Percentiles rank a stretch among this genome's conserved stretches.
Evolutionary conservation across 2,888 invertebrate species (phyloP).

Genomic region (Pyrgus malvae): DNA sequence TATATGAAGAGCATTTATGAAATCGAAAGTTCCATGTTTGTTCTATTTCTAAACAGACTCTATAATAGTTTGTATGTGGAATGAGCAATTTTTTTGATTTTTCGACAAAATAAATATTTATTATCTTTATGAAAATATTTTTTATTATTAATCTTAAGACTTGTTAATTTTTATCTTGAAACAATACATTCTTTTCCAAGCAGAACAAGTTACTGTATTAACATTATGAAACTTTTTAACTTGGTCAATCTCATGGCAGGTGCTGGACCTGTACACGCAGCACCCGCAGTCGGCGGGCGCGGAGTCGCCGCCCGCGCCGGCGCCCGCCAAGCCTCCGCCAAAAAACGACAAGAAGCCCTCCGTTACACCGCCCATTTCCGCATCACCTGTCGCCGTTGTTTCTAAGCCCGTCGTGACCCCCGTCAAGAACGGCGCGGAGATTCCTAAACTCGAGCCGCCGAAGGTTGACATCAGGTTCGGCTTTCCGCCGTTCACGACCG

Average conservation of each 20-base stretch:
- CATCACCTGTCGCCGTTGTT: constrained; percentile 66
- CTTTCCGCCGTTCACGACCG: constrained; percentile 57
- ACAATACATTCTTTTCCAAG: no score
- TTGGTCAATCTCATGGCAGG: constrained; percentile 55
- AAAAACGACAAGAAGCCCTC: constrained; percentile 80
- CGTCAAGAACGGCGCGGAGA: constrained; percentile 66
- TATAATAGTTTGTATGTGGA: no score
- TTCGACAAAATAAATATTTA: no score
- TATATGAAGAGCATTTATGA: no score
- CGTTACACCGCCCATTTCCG: constrained; percentile 76
- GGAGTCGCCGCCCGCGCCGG: constrained; percentile 85
- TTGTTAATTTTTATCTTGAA: no score
- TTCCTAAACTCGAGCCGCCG: constrained; percentile 53
- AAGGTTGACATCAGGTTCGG: constrained; percentile 59
- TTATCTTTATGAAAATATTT: no score
- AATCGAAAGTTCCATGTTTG: no score
- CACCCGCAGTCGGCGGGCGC: constrained; percentile 83
- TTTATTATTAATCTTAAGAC: no score
- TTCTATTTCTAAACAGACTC: no score
- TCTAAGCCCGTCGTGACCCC: constrained; percentile 51
- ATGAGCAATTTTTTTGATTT: no score
- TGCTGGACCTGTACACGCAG: constrained; percentile 94
- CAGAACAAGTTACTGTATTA: no score
- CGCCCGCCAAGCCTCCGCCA: constrained; percentile 61
- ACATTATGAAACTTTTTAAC: background rate